Evolutionary conservation across 2,113 vertebrate genomes (phyloP).

Genomic region (Heliornis fulica): DNA sequence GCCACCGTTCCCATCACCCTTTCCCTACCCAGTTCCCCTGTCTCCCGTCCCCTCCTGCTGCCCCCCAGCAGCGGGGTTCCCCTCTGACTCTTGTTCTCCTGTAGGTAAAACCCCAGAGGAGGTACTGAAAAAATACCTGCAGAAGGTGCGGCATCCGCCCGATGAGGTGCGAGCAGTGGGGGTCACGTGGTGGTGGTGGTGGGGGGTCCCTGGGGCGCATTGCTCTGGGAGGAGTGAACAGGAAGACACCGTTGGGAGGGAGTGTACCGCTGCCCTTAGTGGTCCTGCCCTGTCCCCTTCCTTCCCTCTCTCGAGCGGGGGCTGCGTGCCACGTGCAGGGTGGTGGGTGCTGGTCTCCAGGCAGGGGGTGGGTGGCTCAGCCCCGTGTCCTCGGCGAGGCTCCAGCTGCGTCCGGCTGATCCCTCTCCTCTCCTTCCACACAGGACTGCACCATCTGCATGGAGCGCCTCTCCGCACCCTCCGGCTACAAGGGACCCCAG

Average conservation of each 20-base stretch:
- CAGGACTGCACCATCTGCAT: conserved; percentile 97
- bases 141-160: conserved; percentile 87
- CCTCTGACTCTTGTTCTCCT: neutral
- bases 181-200: fast-evolving
- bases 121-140: conserved; percentile 91
- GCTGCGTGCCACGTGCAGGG: fast-evolving
- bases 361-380: neutral
- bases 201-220: fast-evolving
- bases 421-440: neutral
- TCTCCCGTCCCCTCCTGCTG: neutral
- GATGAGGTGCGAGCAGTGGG: conserved; percentile 80
- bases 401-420: fast-evolving
- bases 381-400: fast-evolving
- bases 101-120: conserved; percentile 90
- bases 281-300: neutral
- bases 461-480: conserved; percentile 86
- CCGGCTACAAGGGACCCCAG: conserved; percentile 89
- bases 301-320: neutral
- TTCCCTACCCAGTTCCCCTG: neutral
- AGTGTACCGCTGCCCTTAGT: fast-evolving
- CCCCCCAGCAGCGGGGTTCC: neutral
- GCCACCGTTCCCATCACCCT: neutral
- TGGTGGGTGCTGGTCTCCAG: neutral
- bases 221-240: neutral
- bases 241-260: fast-evolving